These are phyloP conservation scores for Temnothorax unifasciatus DNA, from an alignment of 2,888 invertebrate species.

Conservation along the genomic window DNA sequence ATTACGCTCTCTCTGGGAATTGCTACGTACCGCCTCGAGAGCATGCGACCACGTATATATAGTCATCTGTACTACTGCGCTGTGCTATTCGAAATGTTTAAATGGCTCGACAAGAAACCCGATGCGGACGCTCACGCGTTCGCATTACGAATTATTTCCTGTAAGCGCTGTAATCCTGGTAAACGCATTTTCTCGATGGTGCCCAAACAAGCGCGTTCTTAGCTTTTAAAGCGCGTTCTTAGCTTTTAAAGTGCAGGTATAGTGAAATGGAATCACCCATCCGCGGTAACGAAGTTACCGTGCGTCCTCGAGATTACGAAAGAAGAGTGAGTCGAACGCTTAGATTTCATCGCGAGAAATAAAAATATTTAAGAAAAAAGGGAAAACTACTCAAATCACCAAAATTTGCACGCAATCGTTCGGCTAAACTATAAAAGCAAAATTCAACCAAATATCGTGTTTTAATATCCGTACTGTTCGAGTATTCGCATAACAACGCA, in stretches of 20 bases:
- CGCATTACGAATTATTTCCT: conserved; percentile 29
- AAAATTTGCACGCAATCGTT: not conserved
- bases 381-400: not conserved
- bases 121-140: conserved; percentile 64
- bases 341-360: not conserved
- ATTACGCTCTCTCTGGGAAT: conserved; percentile 72
- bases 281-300: conserved; percentile 2
- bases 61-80: conserved; percentile 28
- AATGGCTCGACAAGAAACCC: conserved; percentile 72
- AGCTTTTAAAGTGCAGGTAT: conserved; percentile 1
- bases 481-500: not conserved
- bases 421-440: not conserved
- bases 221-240: conserved; percentile 20
- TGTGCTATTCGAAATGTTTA: conserved; percentile 71
- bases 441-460: not conserved
- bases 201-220: not conserved
- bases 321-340: not conserved
- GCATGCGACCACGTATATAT: conserved; percentile 50
- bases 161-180: conserved; percentile 1
- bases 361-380: not conserved
- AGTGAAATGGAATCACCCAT: conserved; percentile 14
- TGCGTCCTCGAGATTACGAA: not conserved
- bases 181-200: conserved; percentile 23
- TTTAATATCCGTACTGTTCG: not conserved
- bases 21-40: conserved; percentile 65